Base-by-base conservation (phyloP, 2,113 vertebrate genomes). In the Actenoides hombroni region DNA sequence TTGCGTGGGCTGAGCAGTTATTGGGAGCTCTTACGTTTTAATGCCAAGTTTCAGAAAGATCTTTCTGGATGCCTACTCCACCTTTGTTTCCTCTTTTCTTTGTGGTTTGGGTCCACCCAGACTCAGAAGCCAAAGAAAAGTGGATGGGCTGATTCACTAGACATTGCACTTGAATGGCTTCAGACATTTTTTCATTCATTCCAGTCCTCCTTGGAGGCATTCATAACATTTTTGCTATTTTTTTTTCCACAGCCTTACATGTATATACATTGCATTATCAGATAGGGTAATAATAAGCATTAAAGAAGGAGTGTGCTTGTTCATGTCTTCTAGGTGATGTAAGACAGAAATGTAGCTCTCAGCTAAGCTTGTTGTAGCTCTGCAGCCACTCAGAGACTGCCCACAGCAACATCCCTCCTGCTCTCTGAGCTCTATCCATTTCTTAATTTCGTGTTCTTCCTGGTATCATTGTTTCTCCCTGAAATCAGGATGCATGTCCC, bases 41-140 rank as follows among this genome's bases (percentile, higher is more conserved):
- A 91, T 92, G 91, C 91, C 94, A 96, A 92, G 53, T 89, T 93
- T 90, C 70, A 96, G 80, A 95, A 89, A 79, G 92, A 89, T 87
- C 69, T 94, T 92, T 95, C 91, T 93, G 6, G 13, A 84, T 77
- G 92, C 91, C 70, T 97, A 8, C 81, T 85, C 86, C 77, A 88
- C 91, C 91, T 91, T 95, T 96, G 94, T 94, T 96, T 96, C 92
- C 91, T 96, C 59, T 89, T 92, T 89, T 91, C 77, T 82, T 91
- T 95, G 96, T 94, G 92, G 88, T 96, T 95, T 96, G 74, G 83
- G 83, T 94, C 91, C 90, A 92, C 88, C 81, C 84, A 80, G 48
- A 84, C 67, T 80, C 57, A 96, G 77, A 89, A 92, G 92, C 88
- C 81, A 84, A 94, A 94, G 64, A 83, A 87, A 89, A 85, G 83